Base-by-base conservation (phyloP, 2,113 vertebrate genomes). In the Origma solitaria region DNA sequence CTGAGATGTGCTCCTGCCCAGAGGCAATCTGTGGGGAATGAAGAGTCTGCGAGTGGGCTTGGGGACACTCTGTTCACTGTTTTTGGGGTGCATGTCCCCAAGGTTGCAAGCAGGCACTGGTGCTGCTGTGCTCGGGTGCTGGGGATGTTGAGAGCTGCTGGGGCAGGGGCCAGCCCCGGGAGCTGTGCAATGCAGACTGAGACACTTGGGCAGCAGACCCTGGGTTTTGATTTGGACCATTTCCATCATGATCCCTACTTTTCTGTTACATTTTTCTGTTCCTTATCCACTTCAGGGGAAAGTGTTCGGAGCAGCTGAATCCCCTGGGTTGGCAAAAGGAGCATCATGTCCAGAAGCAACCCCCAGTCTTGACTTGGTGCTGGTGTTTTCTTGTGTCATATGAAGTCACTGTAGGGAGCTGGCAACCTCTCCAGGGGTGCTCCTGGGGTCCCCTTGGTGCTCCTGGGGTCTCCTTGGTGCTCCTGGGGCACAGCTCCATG, bases 401-500 rank as follows among this genome's bases (percentile, higher is more conserved):
- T 24, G 24, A 21, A 13, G 49, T 2, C 21, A 68, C 53, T 68
- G 69, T 7, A 58, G 84, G 35, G 40, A 60, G 80, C 30, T 7
- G 10, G 7, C 58, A 21, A 76, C 2, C 2, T 19, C 64, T 19
- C 22, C 0, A 5, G 45, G 42, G 13, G 42, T 42, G 42, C 42
- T 42, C 42, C 42, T 42, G 13, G 42, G 42, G 42, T 37, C 50
- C 35, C 38, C 38, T 8, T 40, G 38, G 38, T 40, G 38, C 38
- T 40, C 38, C 38, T 10, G 28, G 80, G 38, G 22, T 37, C 50
- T 35, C 38, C 38, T 8, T 40, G 38, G 38, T 40, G 38, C 38
- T 40, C 38, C 38, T 10, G 28, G 80, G 38, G 22, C 60, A 61
- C 0, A 0, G 68, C 50, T 60, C 50, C 40, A 2, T 3, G 15